phyloP scores from a whole-genome alignment of 2,113 vertebrate genomes.

The Dicerorhinus sumatrensis region DNA sequence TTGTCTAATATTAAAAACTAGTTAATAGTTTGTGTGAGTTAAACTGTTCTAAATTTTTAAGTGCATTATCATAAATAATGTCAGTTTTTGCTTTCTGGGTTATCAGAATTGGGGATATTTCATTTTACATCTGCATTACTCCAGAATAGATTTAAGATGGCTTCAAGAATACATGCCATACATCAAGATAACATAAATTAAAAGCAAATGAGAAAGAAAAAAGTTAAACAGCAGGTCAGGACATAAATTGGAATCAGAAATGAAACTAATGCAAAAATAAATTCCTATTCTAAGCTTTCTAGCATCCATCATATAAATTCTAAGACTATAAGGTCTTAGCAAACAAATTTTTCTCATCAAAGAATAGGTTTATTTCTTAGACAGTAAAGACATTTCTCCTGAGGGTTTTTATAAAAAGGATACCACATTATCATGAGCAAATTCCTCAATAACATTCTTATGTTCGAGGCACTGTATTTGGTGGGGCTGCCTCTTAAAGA shows the following conservation, averaged over 20 bases:
- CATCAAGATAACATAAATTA: conserved; percentile 36
- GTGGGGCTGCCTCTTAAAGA: background rate
- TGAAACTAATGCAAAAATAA: conserved; percentile 22
- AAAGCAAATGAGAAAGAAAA: conserved; percentile 61
- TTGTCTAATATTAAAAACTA: background rate
- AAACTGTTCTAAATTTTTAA: conserved; percentile 50
- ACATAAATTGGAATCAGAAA: conserved; percentile 63
- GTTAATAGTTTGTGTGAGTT: background rate
- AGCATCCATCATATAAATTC: conserved; percentile 49
- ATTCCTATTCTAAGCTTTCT: conserved; percentile 42
- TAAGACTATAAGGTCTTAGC: background rate
- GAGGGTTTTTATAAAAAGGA: background rate
- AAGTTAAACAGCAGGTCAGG: conserved; percentile 36
- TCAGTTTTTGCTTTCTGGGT: background rate
- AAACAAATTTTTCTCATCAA: background rate
- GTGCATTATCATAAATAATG: conserved; percentile 31
- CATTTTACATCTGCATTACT: background rate
- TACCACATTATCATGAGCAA: background rate
- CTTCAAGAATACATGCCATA: background rate
- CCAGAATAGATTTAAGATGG: background rate
- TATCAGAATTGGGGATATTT: conserved; percentile 1
- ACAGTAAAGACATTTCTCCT: background rate
- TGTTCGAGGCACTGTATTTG: conserved; percentile 13
- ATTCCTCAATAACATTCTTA: background rate
- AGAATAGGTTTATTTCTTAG: background rate